A percentile compares a stretch with the other conserved stretches of the same genome.
phyloP scores from a whole-genome alignment of 2,888 invertebrate species.

The Plagodis pulveraria region DNA sequence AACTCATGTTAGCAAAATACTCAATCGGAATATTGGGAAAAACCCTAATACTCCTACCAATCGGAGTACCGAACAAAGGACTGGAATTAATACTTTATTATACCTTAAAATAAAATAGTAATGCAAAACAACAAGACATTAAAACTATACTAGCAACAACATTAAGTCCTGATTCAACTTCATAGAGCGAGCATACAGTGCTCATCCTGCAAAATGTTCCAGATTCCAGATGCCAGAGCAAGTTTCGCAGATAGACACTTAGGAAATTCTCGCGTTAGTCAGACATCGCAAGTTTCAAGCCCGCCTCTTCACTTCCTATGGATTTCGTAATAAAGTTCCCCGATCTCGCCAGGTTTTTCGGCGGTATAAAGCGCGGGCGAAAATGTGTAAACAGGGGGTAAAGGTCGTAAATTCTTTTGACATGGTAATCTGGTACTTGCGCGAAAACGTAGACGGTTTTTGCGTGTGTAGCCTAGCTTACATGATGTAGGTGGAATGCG shows the following conservation, averaged over 20 bases:
- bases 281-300: constrained; percentile 33
- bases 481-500: constrained; percentile 23
- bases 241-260: constrained; percentile 27
- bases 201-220: constrained; percentile 14
- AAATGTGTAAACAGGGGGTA: constrained; percentile 49
- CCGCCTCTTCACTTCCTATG: constrained; percentile 29
- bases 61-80: no score
- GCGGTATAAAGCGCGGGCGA: constrained; percentile 34
- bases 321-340: constrained; percentile 43
- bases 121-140: no score
- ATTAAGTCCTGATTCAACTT: constrained; percentile 1
- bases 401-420: constrained; percentile 54
- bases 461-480: constrained; percentile 23
- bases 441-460: constrained; percentile 22
- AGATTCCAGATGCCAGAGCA: constrained; percentile 14
- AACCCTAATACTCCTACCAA: no score
- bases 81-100: no score
- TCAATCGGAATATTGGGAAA: no score
- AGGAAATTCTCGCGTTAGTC: constrained; percentile 28
- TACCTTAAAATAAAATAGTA: no score
- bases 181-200: constrained; percentile 6
- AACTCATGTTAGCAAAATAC: no score
- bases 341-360: constrained; percentile 34
- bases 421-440: constrained; percentile 51
- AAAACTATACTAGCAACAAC: neutral